Evolutionary conservation across 2,113 vertebrate species (phyloP).

Genomic region (Dipodomys ordii): DNA sequence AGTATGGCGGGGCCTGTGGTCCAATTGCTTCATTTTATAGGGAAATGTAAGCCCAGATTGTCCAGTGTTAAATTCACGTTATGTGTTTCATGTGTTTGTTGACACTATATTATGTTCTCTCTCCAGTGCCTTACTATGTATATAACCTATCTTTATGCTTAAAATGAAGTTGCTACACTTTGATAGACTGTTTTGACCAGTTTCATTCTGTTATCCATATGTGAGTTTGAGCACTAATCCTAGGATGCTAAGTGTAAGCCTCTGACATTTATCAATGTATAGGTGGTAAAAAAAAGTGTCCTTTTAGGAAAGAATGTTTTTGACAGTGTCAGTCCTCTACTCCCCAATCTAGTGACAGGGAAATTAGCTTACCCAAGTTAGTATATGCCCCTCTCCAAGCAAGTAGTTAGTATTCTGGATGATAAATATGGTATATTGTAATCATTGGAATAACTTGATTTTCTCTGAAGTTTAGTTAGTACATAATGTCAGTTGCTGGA

Average conservation of each 20-base stretch:
- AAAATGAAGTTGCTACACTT: constrained; percentile 38
- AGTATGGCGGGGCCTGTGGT: neutral
- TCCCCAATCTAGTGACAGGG: neutral
- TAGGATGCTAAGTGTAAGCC: neutral
- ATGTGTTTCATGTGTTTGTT: no score
- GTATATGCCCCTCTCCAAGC: neutral
- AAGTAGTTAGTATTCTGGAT: constrained; percentile 44
- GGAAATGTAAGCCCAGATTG: neutral
- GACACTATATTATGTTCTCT: neutral
- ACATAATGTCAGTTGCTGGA: constrained; percentile 16
- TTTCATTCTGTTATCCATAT: neutral
- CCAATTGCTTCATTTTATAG: constrained; percentile 40
- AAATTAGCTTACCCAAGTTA: constrained; percentile 52
- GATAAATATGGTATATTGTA: constrained; percentile 4
- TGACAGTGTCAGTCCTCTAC: neutral
- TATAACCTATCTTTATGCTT: constrained; percentile 26
- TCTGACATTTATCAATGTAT: constrained; percentile 14
- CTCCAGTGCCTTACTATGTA: neutral
- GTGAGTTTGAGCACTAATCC: constrained; percentile 12
- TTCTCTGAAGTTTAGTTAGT: constrained; percentile 46
- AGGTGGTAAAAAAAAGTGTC: constrained; percentile 13
- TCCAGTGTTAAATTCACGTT: neutral
- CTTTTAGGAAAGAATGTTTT: constrained; percentile 58
- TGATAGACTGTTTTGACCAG: constrained; percentile 21
- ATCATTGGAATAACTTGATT: constrained; percentile 34